Percentiles rank a stretch among this genome's conserved stretches.
Conservation (phyloP, 2,888 invertebrate species). For the Eudasyphora cyanicolor region DNA sequence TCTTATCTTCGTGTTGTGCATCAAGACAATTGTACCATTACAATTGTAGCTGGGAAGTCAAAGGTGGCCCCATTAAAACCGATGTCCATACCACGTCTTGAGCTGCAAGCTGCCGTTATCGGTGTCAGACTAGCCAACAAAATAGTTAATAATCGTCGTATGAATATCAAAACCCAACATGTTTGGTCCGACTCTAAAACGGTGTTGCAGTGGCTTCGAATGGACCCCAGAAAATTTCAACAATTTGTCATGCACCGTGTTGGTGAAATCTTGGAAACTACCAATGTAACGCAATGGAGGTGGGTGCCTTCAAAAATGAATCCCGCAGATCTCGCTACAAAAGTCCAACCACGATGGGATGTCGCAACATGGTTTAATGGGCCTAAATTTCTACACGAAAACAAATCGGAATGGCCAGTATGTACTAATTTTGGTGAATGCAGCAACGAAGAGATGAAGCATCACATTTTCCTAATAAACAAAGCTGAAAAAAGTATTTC, state of each 20-base stretch:
- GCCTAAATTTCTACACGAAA: conserved; percentile 31
- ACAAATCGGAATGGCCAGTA: conserved; percentile 32
- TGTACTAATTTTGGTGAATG: conserved; percentile 1
- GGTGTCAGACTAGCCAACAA: conserved; percentile 43
- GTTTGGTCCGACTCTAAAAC: conserved; percentile 55
- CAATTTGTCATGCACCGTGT: conserved; percentile 59
- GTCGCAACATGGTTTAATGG: conserved; percentile 40
- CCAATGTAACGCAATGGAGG: conserved; percentile 47
- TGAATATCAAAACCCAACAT: conserved; percentile 6
- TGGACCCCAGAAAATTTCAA: conserved; percentile 52
- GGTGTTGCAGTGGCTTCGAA: conserved; percentile 54
- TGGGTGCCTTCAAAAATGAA: conserved; percentile 63
- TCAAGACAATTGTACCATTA: background rate
- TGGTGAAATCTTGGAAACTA: conserved; percentile 55
- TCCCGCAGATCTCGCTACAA: conserved; percentile 49
- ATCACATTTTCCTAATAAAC: conserved; percentile 15
- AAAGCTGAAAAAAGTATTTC: background rate
- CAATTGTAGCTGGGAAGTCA: conserved; percentile 41
- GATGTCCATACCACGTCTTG: conserved; percentile 57
- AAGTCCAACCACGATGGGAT: conserved; percentile 4
- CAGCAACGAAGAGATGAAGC: conserved; percentile 23
- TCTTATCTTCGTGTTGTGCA: conserved; percentile 44
- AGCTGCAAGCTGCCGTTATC: conserved; percentile 53
- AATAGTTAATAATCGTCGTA: conserved; percentile 8
- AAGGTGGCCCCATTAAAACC: conserved; percentile 55